phyloP scores from a whole-genome alignment of 2,888 invertebrate species.

The Eledone cirrhosa region DNA sequence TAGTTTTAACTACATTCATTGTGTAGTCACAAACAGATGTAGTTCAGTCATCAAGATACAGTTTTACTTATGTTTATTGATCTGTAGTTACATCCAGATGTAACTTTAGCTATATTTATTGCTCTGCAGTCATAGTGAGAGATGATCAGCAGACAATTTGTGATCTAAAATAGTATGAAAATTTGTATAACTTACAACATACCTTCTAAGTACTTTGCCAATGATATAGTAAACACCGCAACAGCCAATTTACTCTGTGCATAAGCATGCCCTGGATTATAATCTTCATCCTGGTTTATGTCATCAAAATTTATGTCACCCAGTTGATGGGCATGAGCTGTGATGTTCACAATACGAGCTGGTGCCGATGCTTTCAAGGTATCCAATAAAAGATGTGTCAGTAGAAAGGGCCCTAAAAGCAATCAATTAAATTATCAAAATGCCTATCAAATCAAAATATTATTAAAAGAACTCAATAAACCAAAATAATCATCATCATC shows the following conservation, averaged over 20 bases:
- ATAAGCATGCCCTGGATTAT: conserved; percentile 55
- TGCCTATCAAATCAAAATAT: neutral
- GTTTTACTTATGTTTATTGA: too few relatives aligned
- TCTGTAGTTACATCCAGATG: too few relatives aligned
- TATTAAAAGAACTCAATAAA: neutral
- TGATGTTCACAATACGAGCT: conserved; percentile 60
- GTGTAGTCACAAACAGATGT: too few relatives aligned
- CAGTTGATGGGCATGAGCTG: conserved; percentile 60
- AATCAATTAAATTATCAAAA: neutral
- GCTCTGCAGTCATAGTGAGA: too few relatives aligned
- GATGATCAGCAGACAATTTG: too few relatives aligned
- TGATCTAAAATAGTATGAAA: too few relatives aligned
- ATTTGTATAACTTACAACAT: neutral
- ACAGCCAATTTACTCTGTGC: conserved; percentile 65
- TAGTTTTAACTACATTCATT: too few relatives aligned
- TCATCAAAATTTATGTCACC: conserved; percentile 60
- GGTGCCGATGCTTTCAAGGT: conserved; percentile 53
- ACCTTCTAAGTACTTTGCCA: conserved; percentile 58
- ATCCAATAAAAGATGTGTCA: conserved; percentile 63
- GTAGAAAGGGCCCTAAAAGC: conserved; percentile 60
- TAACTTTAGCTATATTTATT: too few relatives aligned
- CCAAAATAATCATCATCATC: neutral
- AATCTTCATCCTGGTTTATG: conserved; percentile 53
- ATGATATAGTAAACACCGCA: conserved; percentile 55
- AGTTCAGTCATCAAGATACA: too few relatives aligned